A percentile compares a stretch with the other conserved stretches of the same genome.
These are phyloP conservation scores for Styela plicata DNA, from an alignment of 23 tunicate genomes.

Conservation along the genomic window DNA sequence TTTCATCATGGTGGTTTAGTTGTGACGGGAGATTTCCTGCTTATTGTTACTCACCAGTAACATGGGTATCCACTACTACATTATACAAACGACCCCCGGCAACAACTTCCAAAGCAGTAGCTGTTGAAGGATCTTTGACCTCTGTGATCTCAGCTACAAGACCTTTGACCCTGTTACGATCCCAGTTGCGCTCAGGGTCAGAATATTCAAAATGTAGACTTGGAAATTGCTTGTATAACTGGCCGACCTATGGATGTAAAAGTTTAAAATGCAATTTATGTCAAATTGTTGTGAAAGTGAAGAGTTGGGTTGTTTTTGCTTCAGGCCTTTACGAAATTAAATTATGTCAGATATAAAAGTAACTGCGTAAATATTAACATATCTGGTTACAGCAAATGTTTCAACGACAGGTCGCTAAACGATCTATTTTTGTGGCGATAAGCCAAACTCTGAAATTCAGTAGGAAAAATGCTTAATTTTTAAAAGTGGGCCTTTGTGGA, in stretches of 20 bases:
- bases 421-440: too few species aligned
- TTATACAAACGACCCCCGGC: slow-evolving; percentile 89
- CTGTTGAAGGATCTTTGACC: slow-evolving; percentile 51
- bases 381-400: too few species aligned
- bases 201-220: slow-evolving; percentile 57
- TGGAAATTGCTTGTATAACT: slow-evolving; percentile 65
- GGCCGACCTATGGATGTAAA: slow-evolving; percentile 8
- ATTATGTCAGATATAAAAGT: too few species aligned
- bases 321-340: too few species aligned
- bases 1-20: neutral
- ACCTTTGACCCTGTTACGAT: slow-evolving; percentile 64
- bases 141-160: slow-evolving; percentile 68
- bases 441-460: too few species aligned
- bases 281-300: too few species aligned
- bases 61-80: slow-evolving; percentile 80
- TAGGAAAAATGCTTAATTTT: too few species aligned
- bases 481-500: too few species aligned
- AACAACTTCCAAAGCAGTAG: slow-evolving; percentile 82
- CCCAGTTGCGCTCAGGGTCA: slow-evolving; percentile 84
- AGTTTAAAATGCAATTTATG: too few species aligned
- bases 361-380: too few species aligned
- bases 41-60: slow-evolving; percentile 40
- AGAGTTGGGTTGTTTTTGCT: too few species aligned
- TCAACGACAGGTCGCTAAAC: too few species aligned
- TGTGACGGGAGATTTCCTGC: neutral